Base-by-base conservation (phyloP, 2,113 vertebrate species). In the Stegastes partitus region DNA sequence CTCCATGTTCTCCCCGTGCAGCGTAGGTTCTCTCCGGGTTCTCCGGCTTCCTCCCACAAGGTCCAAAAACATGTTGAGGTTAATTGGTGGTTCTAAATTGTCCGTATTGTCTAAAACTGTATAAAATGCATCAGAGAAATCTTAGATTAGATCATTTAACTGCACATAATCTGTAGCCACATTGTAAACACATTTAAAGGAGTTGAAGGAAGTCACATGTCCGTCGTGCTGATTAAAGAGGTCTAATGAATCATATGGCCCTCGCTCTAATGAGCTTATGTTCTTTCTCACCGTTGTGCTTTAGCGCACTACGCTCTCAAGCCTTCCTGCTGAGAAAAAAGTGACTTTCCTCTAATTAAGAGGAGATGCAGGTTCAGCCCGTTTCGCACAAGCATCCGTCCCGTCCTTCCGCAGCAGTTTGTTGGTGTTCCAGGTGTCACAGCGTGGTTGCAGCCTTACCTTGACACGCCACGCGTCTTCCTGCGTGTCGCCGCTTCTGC, bases 221-320 rank as follows among this genome's bases (percentile, higher is more conserved):
- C 26, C 42, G 68, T 31, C 62, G 63, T 86, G 83, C 83, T 70
- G 50, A 88, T 82, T 39, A 71, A 73, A 23, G 42, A 57, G 14
- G 39, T 73, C 68, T 86, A 85, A 89, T 84, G 87, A 88, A 68
- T 90, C 72, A 65, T 73, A 44, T 64, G 66, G 47, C 63, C 23
- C 56, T 51, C 26, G 56, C 42, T 57, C n/a, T 68, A 85, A 89
- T 85, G 51, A 87, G 71, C 55, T 44, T 34, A 58, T 71, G 83
- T 79, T 76, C 31, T 21, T 26, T 66, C 26, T 58, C 15, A 5
- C 49, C n/a, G 59, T 21, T 70, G 54, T 81, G 37, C 67, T 79
- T 56, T 15, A 68, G 39, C 64, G 58, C 62, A 56, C 57, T 5
- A 22, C 21, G 77, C 65, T 79, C 64, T 45, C 49, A 53, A 53